A percentile compares a stretch with the other conserved stretches of the same genome.
Conservation (phyloP, 2,888 invertebrate species). For the Drosophila niveifrons region DNA sequence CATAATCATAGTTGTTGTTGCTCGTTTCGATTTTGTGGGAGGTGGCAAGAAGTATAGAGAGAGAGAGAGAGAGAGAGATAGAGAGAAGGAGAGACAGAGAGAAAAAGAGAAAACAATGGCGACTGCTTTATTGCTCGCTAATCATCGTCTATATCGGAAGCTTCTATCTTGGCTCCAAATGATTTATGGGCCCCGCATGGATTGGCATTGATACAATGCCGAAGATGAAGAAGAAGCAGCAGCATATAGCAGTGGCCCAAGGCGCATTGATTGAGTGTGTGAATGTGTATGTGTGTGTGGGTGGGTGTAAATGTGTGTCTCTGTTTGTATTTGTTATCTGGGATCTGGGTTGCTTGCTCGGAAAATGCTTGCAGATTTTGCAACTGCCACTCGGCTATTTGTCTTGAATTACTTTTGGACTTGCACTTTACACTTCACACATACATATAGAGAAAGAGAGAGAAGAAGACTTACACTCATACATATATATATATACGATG, state of each 20-base stretch:
- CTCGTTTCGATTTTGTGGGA: conserved; percentile 1
- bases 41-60: too few species aligned
- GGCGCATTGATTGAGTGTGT: not conserved
- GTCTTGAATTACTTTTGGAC: conserved; percentile 70
- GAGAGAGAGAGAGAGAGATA: not conserved
- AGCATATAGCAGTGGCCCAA: not conserved
- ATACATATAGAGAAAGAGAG: conserved; percentile 10
- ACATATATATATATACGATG: not conserved
- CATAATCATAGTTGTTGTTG: conserved; percentile 26
- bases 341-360: conserved; percentile 21
- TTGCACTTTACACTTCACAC: conserved; percentile 50
- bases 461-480: conserved; percentile 34
- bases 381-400: conserved; percentile 63
- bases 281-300: conserved; percentile 3
- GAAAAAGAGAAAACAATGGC: conserved; percentile 37
- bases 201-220: conserved; percentile 72
- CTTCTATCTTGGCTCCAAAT: conserved; percentile 63
- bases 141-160: conserved; percentile 60
- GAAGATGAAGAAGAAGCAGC: conserved; percentile 1
- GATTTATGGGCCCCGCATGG: conserved; percentile 70
- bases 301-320: not conserved
- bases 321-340: conserved; percentile 23
- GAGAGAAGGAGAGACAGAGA: too few species aligned
- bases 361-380: conserved; percentile 61
- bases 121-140: conserved; percentile 62